phyloP scores from a whole-genome alignment of 2,113 vertebrate genomes.

The Chroicocephalus ridibundus region DNA sequence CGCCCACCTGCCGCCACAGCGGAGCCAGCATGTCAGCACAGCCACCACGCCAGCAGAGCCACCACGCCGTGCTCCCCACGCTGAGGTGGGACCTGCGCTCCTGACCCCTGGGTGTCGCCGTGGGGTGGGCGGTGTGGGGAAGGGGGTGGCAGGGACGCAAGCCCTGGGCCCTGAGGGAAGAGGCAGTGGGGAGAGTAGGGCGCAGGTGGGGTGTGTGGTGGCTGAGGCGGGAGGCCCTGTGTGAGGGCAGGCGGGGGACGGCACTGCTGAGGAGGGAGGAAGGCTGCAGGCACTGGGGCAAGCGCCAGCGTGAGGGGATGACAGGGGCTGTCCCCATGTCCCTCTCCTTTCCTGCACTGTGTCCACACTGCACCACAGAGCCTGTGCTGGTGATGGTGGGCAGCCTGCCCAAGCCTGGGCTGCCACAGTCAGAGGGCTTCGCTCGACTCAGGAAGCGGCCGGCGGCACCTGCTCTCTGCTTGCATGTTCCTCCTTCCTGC shows the following conservation, averaged over 20 bases:
- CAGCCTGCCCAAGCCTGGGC: not conserved
- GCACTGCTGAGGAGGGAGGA: not conserved
- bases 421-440: not conserved
- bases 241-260: accelerated
- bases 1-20: accelerated
- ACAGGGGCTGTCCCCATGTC: too few species aligned
- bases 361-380: accelerated
- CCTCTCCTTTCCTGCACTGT: not conserved
- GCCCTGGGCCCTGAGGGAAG: not conserved
- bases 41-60: accelerated
- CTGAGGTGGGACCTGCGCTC: not conserved
- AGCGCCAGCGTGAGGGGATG: accelerated
- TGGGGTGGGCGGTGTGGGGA: not conserved
- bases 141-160: accelerated
- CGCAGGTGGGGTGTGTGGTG: not conserved
- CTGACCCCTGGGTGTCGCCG: accelerated
- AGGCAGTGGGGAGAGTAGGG: not conserved
- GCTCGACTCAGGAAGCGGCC: not conserved
- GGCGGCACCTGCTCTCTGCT: not conserved
- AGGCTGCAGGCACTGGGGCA: not conserved
- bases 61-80: accelerated
- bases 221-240: not conserved
- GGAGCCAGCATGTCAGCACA: not conserved
- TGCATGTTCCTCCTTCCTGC: not conserved
- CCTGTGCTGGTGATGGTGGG: not conserved